A percentile compares a stretch with the other conserved stretches of the same genome.
Evolutionary conservation across 1,140 invertebrate species (phyloP).

Genomic region (Nymphalis io): DNA sequence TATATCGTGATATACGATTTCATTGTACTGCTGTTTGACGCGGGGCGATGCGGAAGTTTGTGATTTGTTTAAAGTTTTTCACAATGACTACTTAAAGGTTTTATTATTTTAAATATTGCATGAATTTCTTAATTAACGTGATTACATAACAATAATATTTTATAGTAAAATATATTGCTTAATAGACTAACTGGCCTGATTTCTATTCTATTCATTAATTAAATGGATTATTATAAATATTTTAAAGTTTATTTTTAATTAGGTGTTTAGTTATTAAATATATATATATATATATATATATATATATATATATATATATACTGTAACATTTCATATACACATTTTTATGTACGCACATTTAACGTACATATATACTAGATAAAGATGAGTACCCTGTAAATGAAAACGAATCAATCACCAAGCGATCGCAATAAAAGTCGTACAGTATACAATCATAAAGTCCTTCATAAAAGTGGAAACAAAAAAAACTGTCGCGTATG

Average conservation of each 20-base stretch:
- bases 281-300: no score
- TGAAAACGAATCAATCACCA: constrained; percentile 42
- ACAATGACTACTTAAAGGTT: background rate
- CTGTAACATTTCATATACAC: background rate
- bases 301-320: no score
- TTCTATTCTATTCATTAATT: no score
- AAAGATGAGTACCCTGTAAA: background rate
- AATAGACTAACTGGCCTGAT: background rate
- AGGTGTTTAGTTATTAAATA: no score
- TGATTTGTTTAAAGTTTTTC: background rate
- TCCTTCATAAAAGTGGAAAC: constrained; percentile 50
- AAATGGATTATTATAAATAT: no score
- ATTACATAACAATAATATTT: no score
- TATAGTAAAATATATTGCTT: no score
- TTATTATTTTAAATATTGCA: background rate
- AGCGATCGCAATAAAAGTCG: constrained; percentile 43
- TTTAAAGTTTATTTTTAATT: no score
- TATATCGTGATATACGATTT: constrained; percentile 37
- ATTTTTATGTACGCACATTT: background rate
- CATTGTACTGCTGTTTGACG: constrained; percentile 16
- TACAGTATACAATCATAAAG: constrained; percentile 44
- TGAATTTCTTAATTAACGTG: background rate
- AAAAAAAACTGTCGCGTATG: constrained; percentile 49
- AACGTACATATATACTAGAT: background rate
- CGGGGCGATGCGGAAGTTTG: constrained; percentile 1